Conservation (phyloP, 2,113 vertebrate species). For the Sphyrna mokarran region DNA sequence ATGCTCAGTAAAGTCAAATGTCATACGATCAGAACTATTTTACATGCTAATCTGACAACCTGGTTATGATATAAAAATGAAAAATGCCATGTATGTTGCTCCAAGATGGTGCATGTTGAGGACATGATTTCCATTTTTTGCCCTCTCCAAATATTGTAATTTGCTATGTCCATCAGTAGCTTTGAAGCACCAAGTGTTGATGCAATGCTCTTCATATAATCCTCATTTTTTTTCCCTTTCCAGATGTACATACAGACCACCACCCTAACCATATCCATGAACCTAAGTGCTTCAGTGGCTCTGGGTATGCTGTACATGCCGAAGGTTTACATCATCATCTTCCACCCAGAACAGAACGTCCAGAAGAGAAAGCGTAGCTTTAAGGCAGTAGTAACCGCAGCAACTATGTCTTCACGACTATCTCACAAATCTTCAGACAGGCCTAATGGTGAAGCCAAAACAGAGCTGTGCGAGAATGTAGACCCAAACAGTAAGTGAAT, state of each 20-base stretch:
- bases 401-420: conserved; percentile 86
- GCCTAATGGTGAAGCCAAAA: conserved; percentile 93
- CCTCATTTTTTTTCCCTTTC: conserved; percentile 43
- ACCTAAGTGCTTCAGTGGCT: conserved; percentile 90
- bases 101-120: not conserved
- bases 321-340: conserved; percentile 97
- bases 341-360: conserved; percentile 93
- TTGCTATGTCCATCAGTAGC: not conserved
- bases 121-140: not conserved
- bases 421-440: conserved; percentile 89
- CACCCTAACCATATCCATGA: conserved; percentile 96
- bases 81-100: not conserved
- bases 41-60: not conserved
- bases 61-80: not conserved
- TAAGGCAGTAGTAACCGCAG: conserved; percentile 89
- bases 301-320: conserved; percentile 97
- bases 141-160: not conserved
- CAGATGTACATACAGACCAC: conserved; percentile 97
- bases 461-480: conserved; percentile 85
- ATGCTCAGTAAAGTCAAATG: not conserved
- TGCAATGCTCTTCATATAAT: not conserved
- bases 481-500: conserved; percentile 84
- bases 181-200: not conserved
- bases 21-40: not conserved
- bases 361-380: conserved; percentile 93